These are phyloP conservation scores for Astur gentilis DNA, from an alignment of 2,113 vertebrate species.

Conservation along the genomic window DNA sequence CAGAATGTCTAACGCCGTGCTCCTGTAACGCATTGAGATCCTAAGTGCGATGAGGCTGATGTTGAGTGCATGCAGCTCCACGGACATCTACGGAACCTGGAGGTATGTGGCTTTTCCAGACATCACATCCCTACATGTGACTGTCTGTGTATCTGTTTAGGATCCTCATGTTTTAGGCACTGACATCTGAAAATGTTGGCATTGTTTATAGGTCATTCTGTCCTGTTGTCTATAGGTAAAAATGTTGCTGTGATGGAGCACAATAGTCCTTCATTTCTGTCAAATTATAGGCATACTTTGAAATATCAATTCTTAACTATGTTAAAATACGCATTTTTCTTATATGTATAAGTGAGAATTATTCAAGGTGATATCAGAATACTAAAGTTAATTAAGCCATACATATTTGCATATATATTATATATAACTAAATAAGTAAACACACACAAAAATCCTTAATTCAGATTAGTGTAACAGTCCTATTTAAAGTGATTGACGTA, in stretches of 20 bases:
- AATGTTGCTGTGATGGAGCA: constrained; percentile 25
- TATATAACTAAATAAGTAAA: constrained; percentile 73
- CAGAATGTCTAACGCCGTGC: background rate
- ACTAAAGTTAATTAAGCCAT: constrained; percentile 77
- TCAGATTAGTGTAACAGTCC: constrained; percentile 73
- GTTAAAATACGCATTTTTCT: constrained; percentile 66
- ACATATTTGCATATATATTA: constrained; percentile 74
- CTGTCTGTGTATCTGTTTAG: background rate
- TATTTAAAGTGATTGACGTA: constrained; percentile 71
- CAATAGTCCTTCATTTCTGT: constrained; percentile 6
- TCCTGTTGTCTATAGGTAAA: background rate
- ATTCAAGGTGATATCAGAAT: constrained; percentile 69
- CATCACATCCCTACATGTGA: background rate
- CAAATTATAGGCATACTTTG: constrained; percentile 31
- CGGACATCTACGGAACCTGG: accelerated
- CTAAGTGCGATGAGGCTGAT: background rate
- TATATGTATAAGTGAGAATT: constrained; percentile 68
- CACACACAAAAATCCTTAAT: constrained; percentile 68
- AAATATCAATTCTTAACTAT: constrained; percentile 54
- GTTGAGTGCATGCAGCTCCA: background rate
- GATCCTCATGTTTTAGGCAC: background rate
- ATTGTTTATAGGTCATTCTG: background rate
- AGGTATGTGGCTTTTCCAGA: background rate
- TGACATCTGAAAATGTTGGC: background rate
- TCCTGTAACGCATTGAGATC: accelerated